A percentile compares a stretch with the other conserved stretches of the same genome.
phyloP scores from a whole-genome alignment of 2,113 vertebrate species.

The Xenotilapia longispinis region DNA sequence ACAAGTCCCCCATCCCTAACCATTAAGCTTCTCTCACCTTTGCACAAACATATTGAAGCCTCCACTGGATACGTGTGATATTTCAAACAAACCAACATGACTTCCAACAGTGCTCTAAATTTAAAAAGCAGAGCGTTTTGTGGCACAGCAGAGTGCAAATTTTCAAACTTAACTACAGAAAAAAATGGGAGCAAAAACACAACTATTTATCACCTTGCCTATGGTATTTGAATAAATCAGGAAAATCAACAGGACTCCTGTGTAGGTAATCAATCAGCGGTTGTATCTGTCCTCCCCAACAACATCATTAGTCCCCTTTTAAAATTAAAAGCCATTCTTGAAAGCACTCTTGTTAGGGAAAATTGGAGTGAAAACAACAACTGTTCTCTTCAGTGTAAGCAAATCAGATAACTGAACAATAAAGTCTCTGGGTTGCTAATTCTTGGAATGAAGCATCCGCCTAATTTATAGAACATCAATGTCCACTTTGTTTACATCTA shows the following conservation, averaged over 20 bases:
- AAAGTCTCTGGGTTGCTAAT: not conserved
- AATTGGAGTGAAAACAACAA: constrained; percentile 14
- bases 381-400: not conserved
- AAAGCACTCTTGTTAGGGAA: not conserved
- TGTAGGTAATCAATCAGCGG: constrained; percentile 21
- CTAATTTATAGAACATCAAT: not conserved
- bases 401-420: not conserved
- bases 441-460: not conserved
- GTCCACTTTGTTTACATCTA: not conserved
- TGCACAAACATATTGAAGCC: not conserved
- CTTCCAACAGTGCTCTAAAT: not conserved
- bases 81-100: not conserved
- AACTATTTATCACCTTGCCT: constrained; percentile 19
- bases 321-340: constrained; percentile 1
- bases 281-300: not conserved
- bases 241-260: constrained; percentile 19
- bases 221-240: constrained; percentile 29
- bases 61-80: not conserved
- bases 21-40: not conserved
- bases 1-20: not conserved
- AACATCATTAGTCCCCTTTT: constrained; percentile 14
- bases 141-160: constrained; percentile 1
- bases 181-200: constrained; percentile 30
- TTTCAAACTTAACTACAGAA: not conserved
- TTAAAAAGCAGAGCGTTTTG: constrained; percentile 6